A percentile compares a stretch with the other conserved stretches of the same genome.
phyloP scores from a whole-genome alignment of 2,797 vertebrate species.

The Ataeniobius toweri region DNA sequence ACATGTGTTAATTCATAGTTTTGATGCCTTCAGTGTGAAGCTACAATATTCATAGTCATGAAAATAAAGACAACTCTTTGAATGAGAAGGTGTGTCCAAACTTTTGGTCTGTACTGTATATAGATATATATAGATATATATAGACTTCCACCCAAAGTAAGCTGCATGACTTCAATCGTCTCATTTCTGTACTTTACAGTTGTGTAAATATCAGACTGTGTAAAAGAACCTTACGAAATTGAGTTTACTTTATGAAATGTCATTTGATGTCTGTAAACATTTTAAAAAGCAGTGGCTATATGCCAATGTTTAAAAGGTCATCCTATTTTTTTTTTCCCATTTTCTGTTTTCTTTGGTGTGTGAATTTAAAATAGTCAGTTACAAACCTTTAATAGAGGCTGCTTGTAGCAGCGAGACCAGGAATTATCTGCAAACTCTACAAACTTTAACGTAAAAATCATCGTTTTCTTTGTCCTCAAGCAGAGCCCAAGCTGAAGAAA shows the following conservation, averaged over 20 bases:
- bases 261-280: background rate
- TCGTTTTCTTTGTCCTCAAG: background rate
- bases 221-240: background rate
- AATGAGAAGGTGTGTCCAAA: too few relatives aligned
- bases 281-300: background rate
- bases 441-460: background rate
- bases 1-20: too few relatives aligned
- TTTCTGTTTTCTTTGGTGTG: background rate
- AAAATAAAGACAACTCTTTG: too few relatives aligned
- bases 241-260: slow-evolving; percentile 6
- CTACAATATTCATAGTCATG: too few relatives aligned
- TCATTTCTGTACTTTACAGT: background rate
- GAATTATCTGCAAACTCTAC: background rate
- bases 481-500: background rate
- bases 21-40: too few relatives aligned
- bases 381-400: background rate
- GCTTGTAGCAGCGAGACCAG: background rate
- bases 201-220: background rate
- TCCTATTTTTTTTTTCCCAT: background rate
- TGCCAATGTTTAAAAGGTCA: background rate
- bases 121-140: background rate
- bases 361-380: background rate
- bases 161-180: background rate
- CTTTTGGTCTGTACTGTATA: too few relatives aligned
- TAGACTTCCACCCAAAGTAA: background rate